phyloP scores from a whole-genome alignment of 2,113 vertebrate genomes.

The Delphinapterus leucas region DNA sequence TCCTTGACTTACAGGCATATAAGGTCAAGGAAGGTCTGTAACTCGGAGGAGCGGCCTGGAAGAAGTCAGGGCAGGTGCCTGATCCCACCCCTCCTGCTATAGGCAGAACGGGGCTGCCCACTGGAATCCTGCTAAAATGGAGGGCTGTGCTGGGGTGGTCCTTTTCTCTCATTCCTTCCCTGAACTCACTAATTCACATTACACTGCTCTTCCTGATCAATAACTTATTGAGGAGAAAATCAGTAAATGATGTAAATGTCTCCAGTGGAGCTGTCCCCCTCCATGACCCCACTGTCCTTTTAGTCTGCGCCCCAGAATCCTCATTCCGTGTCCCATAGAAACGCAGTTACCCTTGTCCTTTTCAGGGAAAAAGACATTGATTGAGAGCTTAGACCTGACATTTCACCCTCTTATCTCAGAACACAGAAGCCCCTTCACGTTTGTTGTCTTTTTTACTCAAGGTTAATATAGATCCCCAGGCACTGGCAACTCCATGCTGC shows the following conservation, averaged over 20 bases:
- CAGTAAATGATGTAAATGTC: background rate
- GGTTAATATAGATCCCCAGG: background rate
- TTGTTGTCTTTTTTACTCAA: background rate
- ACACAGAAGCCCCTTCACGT: background rate
- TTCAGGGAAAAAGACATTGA: background rate
- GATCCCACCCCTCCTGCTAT: background rate
- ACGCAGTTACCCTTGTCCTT: background rate
- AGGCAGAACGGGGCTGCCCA: background rate
- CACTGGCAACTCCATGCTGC: background rate
- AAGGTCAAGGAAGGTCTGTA: background rate
- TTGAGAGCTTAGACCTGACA: background rate
- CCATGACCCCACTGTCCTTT: background rate
- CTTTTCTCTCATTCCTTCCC: background rate
- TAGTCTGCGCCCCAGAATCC: background rate
- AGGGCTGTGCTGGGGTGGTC: background rate
- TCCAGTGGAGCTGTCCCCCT: rapidly evolving
- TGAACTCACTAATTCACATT: background rate
- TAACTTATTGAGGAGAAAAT: background rate
- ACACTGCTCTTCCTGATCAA: background rate
- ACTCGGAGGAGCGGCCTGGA: background rate
- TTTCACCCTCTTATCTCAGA: background rate
- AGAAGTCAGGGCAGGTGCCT: background rate
- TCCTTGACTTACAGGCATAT: background rate
- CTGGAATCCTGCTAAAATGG: background rate
- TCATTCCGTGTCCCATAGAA: background rate